Conservation (phyloP, 2,888 invertebrate species). For the Diaphora mendica region DNA sequence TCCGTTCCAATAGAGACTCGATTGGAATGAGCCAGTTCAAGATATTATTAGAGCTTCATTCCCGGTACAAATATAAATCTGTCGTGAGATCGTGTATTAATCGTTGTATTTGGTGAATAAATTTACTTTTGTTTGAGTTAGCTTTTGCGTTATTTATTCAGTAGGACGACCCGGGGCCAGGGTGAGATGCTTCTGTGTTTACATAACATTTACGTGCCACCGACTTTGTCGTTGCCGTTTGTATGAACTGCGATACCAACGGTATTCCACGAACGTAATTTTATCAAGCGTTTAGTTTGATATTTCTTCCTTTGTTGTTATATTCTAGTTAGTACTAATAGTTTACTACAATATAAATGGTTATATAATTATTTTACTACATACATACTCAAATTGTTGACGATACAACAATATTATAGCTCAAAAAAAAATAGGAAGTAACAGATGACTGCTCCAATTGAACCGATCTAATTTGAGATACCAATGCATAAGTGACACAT, state of each 20-base stretch:
- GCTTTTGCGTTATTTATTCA: constrained; percentile 83
- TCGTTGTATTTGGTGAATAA: constrained; percentile 85
- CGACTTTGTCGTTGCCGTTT: constrained; percentile 63
- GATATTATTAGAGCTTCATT: constrained; percentile 22
- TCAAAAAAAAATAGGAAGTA: not conserved
- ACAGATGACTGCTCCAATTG: no score
- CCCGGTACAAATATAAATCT: constrained; percentile 72
- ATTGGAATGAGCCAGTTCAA: constrained; percentile 12
- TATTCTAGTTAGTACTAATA: not conserved
- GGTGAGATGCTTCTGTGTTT: constrained; percentile 77
- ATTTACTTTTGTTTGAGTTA: constrained; percentile 85
- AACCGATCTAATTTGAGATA: not conserved
- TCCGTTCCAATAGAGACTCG: constrained; percentile 10
- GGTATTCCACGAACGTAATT: constrained; percentile 73
- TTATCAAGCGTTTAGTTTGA: constrained; percentile 61
- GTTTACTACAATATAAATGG: not conserved
- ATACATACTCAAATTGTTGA: not conserved
- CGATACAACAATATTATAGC: not conserved
- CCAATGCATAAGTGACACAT: not conserved
- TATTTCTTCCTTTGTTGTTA: constrained; percentile 20
- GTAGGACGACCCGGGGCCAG: constrained; percentile 79
- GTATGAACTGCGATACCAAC: constrained; percentile 33
- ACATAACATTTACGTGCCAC: constrained; percentile 80
- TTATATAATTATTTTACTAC: not conserved
- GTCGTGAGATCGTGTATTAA: constrained; percentile 82